Evolutionary conservation across 2,113 vertebrate genomes (phyloP).

Genomic region (Melanerpes aurifrons): DNA sequence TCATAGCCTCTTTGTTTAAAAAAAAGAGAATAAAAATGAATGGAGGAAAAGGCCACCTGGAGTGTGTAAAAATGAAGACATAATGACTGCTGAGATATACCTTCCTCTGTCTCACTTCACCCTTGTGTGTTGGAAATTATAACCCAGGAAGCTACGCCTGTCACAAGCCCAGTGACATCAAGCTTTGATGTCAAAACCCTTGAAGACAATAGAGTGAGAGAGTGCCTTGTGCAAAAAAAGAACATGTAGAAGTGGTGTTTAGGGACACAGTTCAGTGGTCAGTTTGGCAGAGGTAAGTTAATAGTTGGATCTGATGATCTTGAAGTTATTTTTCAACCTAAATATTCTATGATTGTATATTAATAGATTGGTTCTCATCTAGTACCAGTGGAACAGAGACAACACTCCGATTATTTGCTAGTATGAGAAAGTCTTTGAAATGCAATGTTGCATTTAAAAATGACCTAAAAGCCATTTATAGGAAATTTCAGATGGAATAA

Average conservation of each 20-base stretch:
- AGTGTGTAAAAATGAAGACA: neutral
- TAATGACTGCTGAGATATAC: neutral
- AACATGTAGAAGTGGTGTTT: neutral
- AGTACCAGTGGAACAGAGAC: slow-evolving; percentile 80
- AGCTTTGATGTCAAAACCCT: neutral
- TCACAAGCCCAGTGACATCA: too few species aligned
- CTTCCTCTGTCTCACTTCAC: neutral
- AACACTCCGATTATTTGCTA: slow-evolving; percentile 80
- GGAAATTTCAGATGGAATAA: slow-evolving; percentile 80
- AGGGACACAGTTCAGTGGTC: neutral
- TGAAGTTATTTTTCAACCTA: neutral
- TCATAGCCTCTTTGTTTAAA: neutral
- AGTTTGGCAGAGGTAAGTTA: neutral
- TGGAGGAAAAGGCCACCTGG: neutral
- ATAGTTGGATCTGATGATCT: neutral
- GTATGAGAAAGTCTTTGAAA: slow-evolving; percentile 73
- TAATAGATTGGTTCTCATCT: slow-evolving; percentile 70
- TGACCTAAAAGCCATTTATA: slow-evolving; percentile 79
- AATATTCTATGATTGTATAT: slow-evolving; percentile 1
- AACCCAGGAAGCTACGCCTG: neutral
- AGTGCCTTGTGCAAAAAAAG: neutral
- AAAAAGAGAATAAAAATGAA: neutral
- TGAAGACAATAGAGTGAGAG: neutral
- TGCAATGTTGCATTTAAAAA: slow-evolving; percentile 79
- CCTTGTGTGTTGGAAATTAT: neutral